Base-by-base conservation (phyloP, 2,797 vertebrate genomes). In the Naso thynnoides region DNA sequence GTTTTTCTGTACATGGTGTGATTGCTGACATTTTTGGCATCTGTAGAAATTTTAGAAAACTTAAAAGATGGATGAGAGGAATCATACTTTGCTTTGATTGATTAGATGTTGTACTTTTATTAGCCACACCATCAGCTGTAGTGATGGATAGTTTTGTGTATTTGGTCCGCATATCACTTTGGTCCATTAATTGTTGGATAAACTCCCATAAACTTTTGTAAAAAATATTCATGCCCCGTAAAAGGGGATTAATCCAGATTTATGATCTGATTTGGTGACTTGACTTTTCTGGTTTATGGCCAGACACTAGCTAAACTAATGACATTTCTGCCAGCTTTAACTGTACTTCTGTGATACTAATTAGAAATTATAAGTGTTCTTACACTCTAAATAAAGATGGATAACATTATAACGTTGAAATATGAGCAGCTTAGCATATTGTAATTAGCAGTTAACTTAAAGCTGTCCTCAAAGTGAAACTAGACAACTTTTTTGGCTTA, bases 1-100 rank as follows among this genome's bases (percentile, higher is more conserved):
- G 39, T 57, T 74, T n/a, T 62, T 58, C 41, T 67, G 33, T 10
- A 10, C 33, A 36, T n/a, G 61, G 38, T 58, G 10, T 77, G 41
- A 64, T 75, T 66, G 44, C 54, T 81, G 36, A 76, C 69, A 79
- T 71, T 65, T 68, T 72, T 63, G 15, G 45, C 53, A 49, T 56
- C 79, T 83, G 63, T 7, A 36, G 78, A 78, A 76, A 65, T 33
- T 45, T 52, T 52, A 42, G 10, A 39, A 41, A 41, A 31, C 41
- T 50, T 65, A 29, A 61, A 77, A 29, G 54, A 65, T 57, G n/a
- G 45, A 68, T 41, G 79, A 75, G 52, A 55, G 26, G 27, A 54
- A 41, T 50, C 75, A 38, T 58, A 27, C 42, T 60, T 47, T 29
- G 57, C 6, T 23, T 16, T 41, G 26, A 57, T 2, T 5, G 23